phyloP scores from a whole-genome alignment of 2,113 vertebrate species.

The Anoura caudifer region DNA sequence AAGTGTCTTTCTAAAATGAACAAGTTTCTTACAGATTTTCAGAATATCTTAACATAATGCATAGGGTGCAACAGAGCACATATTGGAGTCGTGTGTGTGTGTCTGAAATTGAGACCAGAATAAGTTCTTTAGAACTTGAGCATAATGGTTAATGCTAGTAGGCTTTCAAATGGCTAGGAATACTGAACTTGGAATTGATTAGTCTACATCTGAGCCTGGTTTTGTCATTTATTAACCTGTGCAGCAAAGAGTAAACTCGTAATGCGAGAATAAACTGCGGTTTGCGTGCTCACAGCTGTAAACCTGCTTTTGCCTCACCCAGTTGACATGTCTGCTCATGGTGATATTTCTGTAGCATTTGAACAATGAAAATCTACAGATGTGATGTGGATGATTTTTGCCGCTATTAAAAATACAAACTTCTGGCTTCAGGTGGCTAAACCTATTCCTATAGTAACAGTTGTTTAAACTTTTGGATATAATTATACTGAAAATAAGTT shows the following conservation, averaged over 20 bases:
- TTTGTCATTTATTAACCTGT: not conserved
- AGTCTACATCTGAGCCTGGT: not conserved
- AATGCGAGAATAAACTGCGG: not conserved
- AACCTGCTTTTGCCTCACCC: not conserved
- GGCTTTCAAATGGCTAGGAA: not conserved
- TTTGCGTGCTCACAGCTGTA: not conserved
- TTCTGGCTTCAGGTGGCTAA: conserved; percentile 28
- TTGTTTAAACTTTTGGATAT: not conserved
- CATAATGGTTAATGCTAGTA: not conserved
- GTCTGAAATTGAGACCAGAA: not conserved
- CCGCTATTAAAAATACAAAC: conserved; percentile 1
- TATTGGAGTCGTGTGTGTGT: not conserved
- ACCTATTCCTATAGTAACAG: conserved; percentile 8
- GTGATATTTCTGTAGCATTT: not conserved
- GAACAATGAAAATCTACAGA: not conserved
- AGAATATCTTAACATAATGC: not conserved
- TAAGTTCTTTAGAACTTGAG: conserved; percentile 16
- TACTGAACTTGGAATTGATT: not conserved
- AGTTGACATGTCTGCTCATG: not conserved
- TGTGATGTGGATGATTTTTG: not conserved
- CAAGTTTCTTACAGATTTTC: not conserved
- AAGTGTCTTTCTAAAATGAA: not conserved
- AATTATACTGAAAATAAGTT: conserved; percentile 1
- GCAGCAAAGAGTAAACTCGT: not conserved
- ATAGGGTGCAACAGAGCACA: not conserved